These are phyloP conservation scores for Campaea margaritaria DNA, from an alignment of 2,888 invertebrate genomes.

Conservation along the genomic window DNA sequence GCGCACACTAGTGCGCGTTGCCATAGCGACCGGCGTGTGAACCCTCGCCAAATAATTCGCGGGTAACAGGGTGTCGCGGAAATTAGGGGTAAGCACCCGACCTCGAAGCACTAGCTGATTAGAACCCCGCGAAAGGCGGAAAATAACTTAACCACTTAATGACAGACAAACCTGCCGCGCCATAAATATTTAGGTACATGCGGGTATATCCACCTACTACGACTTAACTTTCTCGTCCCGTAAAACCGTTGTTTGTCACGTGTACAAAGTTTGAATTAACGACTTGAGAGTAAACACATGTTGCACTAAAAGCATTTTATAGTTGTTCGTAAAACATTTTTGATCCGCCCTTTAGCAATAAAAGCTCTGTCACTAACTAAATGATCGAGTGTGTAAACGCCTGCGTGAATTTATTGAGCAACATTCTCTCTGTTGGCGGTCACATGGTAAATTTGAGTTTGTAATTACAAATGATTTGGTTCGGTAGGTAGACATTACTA, in stretches of 20 bases:
- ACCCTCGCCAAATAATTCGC: slow-evolving; percentile 75
- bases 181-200: slow-evolving; percentile 67
- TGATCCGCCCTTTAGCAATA: slow-evolving; percentile 51
- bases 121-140: slow-evolving; percentile 67
- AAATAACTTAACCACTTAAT: slow-evolving; percentile 76
- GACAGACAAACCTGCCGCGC: slow-evolving; percentile 51
- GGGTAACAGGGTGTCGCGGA: slow-evolving; percentile 77
- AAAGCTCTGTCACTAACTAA: slow-evolving; percentile 42
- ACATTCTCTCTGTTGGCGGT: slow-evolving; percentile 37
- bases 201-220: slow-evolving; percentile 11
- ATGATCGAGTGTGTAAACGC: slow-evolving; percentile 53
- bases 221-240: slow-evolving; percentile 39
- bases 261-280: slow-evolving; percentile 71
- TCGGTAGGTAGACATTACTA: neutral
- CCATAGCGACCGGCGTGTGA: slow-evolving; percentile 63
- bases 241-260: slow-evolving; percentile 58
- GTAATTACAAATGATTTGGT: neutral
- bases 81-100: slow-evolving; percentile 73
- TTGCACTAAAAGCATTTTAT: slow-evolving; percentile 72
- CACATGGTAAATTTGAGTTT: slow-evolving; percentile 13
- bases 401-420: slow-evolving; percentile 61
- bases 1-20: slow-evolving; percentile 63
- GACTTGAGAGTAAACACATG: slow-evolving; percentile 70
- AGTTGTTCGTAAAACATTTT: slow-evolving; percentile 57
- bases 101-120: slow-evolving; percentile 73